A percentile compares a stretch with the other conserved stretches of the same genome.
These are phyloP conservation scores for Toxostoma redivivum DNA, from an alignment of 2,113 vertebrate species.

Conservation along the genomic window DNA sequence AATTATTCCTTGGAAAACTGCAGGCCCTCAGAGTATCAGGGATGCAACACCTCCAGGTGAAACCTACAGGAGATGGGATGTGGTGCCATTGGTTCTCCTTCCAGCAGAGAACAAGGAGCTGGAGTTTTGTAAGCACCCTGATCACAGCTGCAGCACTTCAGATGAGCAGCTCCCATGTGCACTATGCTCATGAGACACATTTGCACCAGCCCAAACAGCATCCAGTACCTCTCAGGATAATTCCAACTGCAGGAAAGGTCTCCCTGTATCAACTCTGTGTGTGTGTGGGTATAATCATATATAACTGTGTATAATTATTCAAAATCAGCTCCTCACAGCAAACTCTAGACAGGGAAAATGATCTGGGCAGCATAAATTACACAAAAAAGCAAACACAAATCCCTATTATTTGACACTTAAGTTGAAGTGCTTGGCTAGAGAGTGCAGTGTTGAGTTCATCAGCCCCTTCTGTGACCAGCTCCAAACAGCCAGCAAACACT, in stretches of 20 bases:
- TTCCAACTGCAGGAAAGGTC: not conserved
- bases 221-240: not conserved
- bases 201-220: not conserved
- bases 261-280: not conserved
- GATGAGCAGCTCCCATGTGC: not conserved
- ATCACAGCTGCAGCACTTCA: not conserved
- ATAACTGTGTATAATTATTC: not conserved
- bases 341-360: not conserved
- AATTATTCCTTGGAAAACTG: not conserved
- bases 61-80: not conserved
- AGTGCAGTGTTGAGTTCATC: not conserved
- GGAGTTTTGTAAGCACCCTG: not conserved
- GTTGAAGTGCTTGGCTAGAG: not conserved
- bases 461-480: not conserved
- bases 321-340: not conserved
- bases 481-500: not conserved
- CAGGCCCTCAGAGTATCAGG: not conserved
- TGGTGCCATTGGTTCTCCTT: not conserved
- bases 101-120: not conserved
- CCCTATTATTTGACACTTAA: not conserved
- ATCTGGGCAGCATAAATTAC: not conserved
- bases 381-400: not conserved
- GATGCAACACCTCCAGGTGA: rapidly evolving
- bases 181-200: not conserved
- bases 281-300: not conserved